A percentile compares a stretch with the other conserved stretches of the same genome.
Evolutionary conservation across 2,888 invertebrate genomes (phyloP).

Genomic region (Tolmerus cingulatus): DNA sequence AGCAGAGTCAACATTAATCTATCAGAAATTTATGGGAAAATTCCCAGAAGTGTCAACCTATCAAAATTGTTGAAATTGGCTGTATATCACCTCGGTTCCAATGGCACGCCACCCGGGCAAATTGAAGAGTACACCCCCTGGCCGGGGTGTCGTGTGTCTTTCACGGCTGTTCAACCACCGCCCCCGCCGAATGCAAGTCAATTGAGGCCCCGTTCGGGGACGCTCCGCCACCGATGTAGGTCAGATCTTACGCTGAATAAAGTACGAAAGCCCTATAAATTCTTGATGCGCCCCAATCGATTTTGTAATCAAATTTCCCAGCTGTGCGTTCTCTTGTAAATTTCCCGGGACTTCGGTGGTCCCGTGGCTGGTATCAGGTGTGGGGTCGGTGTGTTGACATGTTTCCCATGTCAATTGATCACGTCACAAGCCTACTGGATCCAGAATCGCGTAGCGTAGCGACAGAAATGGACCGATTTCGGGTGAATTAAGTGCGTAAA

Average conservation of each 20-base stretch:
- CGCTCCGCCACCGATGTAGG: constrained; percentile 31
- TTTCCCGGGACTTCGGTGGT: background rate
- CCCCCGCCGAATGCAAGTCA: background rate
- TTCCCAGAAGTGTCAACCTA: constrained; percentile 11
- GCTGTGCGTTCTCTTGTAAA: constrained; percentile 5
- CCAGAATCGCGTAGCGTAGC: background rate
- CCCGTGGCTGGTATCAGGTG: background rate
- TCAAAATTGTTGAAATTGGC: constrained; percentile 15
- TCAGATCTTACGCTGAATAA: constrained; percentile 43
- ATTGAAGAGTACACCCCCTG: background rate
- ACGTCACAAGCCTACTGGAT: background rate
- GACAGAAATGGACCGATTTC: background rate
- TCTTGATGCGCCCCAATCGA: constrained; percentile 37
- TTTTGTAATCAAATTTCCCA: constrained; percentile 41
- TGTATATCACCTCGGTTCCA: background rate
- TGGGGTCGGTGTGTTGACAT: background rate
- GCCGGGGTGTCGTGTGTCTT: background rate
- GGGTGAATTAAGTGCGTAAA: background rate
- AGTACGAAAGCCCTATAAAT: constrained; percentile 40
- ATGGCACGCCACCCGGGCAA: background rate
- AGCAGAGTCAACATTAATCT: background rate
- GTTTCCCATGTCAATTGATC: background rate
- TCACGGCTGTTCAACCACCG: background rate
- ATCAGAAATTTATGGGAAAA: constrained; percentile 8
- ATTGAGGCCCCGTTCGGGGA: background rate